Conservation (phyloP, 2,888 invertebrate genomes). For the Perizoma flavofasciatum region DNA sequence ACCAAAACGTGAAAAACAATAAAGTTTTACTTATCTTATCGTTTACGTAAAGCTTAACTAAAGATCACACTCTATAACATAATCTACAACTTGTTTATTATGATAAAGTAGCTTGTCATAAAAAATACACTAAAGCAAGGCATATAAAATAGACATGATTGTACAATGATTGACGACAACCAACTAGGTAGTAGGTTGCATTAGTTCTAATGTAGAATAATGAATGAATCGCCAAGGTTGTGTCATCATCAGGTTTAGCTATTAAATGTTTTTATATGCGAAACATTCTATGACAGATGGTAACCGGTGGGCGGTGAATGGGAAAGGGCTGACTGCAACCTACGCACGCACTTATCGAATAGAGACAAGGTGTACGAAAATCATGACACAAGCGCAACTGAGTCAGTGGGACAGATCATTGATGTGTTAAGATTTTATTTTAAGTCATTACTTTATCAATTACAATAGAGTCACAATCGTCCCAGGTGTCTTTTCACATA, state of each 20-base stretch:
- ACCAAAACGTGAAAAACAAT: too few species aligned
- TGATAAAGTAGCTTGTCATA: not conserved
- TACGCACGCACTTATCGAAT: constrained; percentile 67
- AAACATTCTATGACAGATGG: constrained; percentile 45
- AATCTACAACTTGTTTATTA: too few species aligned
- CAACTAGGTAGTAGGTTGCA: constrained; percentile 3
- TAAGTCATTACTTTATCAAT: constrained; percentile 1
- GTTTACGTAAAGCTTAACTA: too few species aligned
- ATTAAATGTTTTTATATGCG: constrained; percentile 31
- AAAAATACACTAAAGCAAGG: not conserved
- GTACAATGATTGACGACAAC: constrained; percentile 28
- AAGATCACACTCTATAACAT: too few species aligned
- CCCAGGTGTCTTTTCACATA: not conserved
- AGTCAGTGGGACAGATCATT: constrained; percentile 14
- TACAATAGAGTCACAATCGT: not conserved
- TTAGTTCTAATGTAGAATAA: constrained; percentile 41
- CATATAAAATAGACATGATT: constrained; percentile 39
- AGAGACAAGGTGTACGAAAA: constrained; percentile 33
- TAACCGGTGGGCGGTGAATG: constrained; percentile 64
- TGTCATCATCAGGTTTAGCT: constrained; percentile 35
- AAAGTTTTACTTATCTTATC: too few species aligned
- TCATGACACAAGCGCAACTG: constrained; percentile 26
- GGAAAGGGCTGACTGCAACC: constrained; percentile 70
- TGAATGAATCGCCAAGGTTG: constrained; percentile 24
- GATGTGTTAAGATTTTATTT: constrained; percentile 11